Evolutionary conservation across 1,140 invertebrate species (phyloP), one percentile per base, ranked within the genome.

Genomic region (Procambarus clarkii): DNA sequence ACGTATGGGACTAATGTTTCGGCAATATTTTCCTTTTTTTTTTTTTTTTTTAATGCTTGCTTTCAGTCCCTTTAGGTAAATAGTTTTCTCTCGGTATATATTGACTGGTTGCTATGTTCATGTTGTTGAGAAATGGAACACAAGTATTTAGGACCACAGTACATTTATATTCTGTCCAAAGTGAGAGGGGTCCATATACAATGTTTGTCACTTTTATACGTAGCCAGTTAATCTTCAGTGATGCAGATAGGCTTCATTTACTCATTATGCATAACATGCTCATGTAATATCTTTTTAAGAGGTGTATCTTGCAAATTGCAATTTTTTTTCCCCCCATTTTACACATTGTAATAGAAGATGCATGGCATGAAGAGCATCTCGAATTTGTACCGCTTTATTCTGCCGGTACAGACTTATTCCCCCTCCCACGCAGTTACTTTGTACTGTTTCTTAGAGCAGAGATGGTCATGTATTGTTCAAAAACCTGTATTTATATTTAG

Each of bases 111-210:
- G 58, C 77, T 88, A 45, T 80, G 86, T 54, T 90, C 64, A 76
- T 89, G 64, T 71, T 89, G 71, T 74, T 58, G 81, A 90, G 44
- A 77, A 77, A 84, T 82, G 81, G 88, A 90, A 90, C 81, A 84
- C 69, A 83, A 83, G 69, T 64, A 76, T 83, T 83, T 74, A 90
- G 89, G 81, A 85, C 89, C 82, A 86, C 89, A 91, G 89, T 91
- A 91, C 89, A 91, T 85, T 91, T 79, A 89, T 77, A 91, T 85
- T 91, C 89, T 91, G 89, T 91, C 89, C 89, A 91, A 85, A 80
- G 89, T 91, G 89, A 91, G 82, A 91, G 82, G 89, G 89, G 89
- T 91, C 89, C 89, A 91, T 91, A 54, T 91, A 76, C 82, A 71
- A 74, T 91, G 89, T 78, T 85, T 91, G 69, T 85, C 89, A 86